Conservation (phyloP, 2,797 vertebrate species). For the Dipus sagitta region DNA sequence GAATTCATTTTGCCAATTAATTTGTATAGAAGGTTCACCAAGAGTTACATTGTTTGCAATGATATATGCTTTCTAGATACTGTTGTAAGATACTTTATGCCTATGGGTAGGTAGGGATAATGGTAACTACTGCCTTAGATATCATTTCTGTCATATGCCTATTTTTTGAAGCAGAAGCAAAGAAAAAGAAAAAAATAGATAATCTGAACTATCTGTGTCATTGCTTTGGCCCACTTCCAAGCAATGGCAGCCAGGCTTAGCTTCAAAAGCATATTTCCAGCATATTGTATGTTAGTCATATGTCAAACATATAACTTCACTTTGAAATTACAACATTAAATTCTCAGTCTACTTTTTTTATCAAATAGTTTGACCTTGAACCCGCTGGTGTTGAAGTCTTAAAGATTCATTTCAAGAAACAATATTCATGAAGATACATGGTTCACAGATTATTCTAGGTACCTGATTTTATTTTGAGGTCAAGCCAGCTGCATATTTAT, state of each 20-base stretch:
- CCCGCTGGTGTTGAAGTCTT: slow-evolving; percentile 30
- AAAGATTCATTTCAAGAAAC: slow-evolving; percentile 64
- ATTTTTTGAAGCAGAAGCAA: slow-evolving; percentile 40
- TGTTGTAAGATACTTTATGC: slow-evolving; percentile 63
- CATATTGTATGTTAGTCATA: slow-evolving; percentile 34
- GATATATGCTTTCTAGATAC: slow-evolving; percentile 58
- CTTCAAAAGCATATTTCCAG: slow-evolving; percentile 69
- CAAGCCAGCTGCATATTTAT: slow-evolving; percentile 47
- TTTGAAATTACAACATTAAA: slow-evolving; percentile 41
- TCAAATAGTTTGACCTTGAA: slow-evolving; percentile 66
- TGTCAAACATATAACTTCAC: slow-evolving; percentile 36
- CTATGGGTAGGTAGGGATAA: background rate
- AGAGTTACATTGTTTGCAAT: slow-evolving; percentile 73
- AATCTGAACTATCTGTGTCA: slow-evolving; percentile 20
- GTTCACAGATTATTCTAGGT: slow-evolving; percentile 58
- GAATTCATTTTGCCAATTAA: slow-evolving; percentile 75
- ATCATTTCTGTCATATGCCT: slow-evolving; percentile 24
- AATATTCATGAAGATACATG: slow-evolving; percentile 60
- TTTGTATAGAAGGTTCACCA: slow-evolving; percentile 69
- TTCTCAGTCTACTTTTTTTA: background rate
- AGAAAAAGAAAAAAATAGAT: slow-evolving; percentile 48
- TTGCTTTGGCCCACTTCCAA: slow-evolving; percentile 57
- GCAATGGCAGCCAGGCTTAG: slow-evolving; percentile 26
- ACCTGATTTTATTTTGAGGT: slow-evolving; percentile 64
- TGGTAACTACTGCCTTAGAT: slow-evolving; percentile 23